Conservation (phyloP, 2,113 vertebrate genomes). For the Chiloscyllium plagiosum region DNA sequence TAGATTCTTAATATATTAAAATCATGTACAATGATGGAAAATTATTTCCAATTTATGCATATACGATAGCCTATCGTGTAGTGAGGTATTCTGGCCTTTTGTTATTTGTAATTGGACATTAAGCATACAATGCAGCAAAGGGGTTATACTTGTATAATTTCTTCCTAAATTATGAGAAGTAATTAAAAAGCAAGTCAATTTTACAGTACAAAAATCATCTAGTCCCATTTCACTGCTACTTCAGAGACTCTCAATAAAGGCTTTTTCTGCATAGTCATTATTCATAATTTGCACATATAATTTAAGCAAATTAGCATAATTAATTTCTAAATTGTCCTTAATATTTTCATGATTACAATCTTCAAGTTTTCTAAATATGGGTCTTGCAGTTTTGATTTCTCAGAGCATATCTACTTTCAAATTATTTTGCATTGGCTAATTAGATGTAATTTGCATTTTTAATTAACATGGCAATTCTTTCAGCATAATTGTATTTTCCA, state of each 20-base stretch:
- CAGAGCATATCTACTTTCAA: constrained; percentile 24
- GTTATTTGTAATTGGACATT: constrained; percentile 30
- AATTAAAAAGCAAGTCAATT: constrained; percentile 34
- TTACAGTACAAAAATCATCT: constrained; percentile 14
- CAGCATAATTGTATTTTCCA: constrained; percentile 32
- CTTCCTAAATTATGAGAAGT: constrained; percentile 26
- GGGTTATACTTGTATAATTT: background rate
- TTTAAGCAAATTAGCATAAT: constrained; percentile 30
- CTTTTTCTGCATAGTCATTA: constrained; percentile 28
- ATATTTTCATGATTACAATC: constrained; percentile 17
- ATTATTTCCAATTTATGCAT: constrained; percentile 7
- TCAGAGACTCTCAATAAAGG: constrained; percentile 35
- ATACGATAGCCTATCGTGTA: background rate
- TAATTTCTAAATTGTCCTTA: constrained; percentile 29
- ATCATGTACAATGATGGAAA: constrained; percentile 1
- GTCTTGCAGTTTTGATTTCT: constrained; percentile 30
- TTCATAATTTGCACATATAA: constrained; percentile 31
- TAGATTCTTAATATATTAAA: constrained; percentile 27
- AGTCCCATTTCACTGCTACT: constrained; percentile 17
- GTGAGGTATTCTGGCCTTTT: constrained; percentile 8
- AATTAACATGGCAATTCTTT: constrained; percentile 31
- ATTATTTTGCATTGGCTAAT: constrained; percentile 30
- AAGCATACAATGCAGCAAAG: background rate
- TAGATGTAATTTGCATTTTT: constrained; percentile 33
- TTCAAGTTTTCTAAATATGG: constrained; percentile 33